Conservation (phyloP, 2,113 vertebrate species). For the Eonycteris spelaea region DNA sequence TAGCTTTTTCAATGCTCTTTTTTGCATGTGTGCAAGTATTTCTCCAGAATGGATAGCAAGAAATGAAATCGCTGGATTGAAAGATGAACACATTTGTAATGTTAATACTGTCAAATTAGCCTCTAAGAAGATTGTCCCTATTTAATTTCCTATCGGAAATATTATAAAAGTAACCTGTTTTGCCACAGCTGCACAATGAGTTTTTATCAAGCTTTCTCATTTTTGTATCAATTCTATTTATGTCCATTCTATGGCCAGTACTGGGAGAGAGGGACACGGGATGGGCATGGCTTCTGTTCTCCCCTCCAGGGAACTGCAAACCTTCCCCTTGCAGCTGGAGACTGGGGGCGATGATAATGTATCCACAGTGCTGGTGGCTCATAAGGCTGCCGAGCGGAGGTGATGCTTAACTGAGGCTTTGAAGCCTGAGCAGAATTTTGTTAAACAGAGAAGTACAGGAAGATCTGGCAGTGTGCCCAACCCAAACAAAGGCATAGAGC, state of each 20-base stretch:
- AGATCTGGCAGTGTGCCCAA: not conserved
- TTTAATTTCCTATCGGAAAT: slow-evolving; percentile 23
- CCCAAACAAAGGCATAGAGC: not conserved
- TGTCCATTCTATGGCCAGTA: not conserved
- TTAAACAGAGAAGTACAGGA: not conserved
- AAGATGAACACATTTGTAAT: not conserved
- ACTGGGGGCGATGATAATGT: fast-evolving
- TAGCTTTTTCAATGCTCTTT: not conserved
- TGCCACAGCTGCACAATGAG: not conserved
- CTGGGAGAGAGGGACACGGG: not conserved
- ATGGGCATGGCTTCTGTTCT: not conserved
- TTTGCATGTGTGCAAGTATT: not conserved
- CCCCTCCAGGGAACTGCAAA: not conserved
- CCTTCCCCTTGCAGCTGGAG: not conserved
- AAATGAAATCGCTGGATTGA: not conserved
- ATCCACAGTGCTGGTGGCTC: not conserved
- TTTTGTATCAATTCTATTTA: not conserved
- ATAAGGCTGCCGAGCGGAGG: not conserved
- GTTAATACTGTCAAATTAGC: not conserved
- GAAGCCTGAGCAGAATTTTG: not conserved
- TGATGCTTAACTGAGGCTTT: not conserved
- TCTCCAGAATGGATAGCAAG: not conserved
- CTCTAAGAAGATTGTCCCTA: not conserved
- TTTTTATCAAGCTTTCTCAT: not conserved
- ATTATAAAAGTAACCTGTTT: not conserved